A percentile compares a stretch with the other conserved stretches of the same genome.
These are phyloP conservation scores for Fragum whitleyi DNA, from an alignment of 2,888 invertebrate genomes.

Conservation along the genomic window DNA sequence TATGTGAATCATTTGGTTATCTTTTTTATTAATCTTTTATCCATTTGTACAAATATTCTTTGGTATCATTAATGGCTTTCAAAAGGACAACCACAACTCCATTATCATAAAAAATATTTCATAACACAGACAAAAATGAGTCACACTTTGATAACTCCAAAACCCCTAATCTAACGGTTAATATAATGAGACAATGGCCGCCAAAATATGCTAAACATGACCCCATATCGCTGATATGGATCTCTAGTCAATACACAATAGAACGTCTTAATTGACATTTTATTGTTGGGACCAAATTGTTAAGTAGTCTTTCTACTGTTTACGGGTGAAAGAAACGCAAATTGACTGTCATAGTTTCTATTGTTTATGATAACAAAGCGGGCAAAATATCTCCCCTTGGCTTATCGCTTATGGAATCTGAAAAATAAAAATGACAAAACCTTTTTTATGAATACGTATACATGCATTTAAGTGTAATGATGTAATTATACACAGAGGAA, in stretches of 20 bases:
- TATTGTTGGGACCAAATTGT: neutral
- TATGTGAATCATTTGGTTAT: too few species aligned
- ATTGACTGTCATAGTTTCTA: conserved; percentile 13
- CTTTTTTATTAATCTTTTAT: too few species aligned
- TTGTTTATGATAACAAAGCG: conserved; percentile 17
- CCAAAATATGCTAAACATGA: conserved; percentile 10
- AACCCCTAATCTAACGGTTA: neutral
- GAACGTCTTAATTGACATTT: conserved; percentile 16
- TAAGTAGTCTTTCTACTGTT: neutral
- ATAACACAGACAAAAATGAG: neutral
- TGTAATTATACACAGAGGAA: too few species aligned
- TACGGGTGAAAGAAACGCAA: neutral
- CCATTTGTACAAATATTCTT: too few species aligned
- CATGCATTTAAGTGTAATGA: too few species aligned
- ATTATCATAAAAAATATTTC: neutral
- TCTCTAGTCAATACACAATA: conserved; percentile 3
- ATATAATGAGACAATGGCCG: neutral
- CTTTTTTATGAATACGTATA: too few species aligned
- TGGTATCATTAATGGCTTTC: too few species aligned
- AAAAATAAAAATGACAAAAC: neutral
- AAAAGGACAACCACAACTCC: too few species aligned
- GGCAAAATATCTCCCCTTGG: conserved; percentile 6
- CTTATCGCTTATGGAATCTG: neutral
- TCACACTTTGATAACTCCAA: conserved; percentile 4
- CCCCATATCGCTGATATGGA: neutral